Conservation (phyloP, 2,113 vertebrate genomes). For the Progne subis region DNA sequence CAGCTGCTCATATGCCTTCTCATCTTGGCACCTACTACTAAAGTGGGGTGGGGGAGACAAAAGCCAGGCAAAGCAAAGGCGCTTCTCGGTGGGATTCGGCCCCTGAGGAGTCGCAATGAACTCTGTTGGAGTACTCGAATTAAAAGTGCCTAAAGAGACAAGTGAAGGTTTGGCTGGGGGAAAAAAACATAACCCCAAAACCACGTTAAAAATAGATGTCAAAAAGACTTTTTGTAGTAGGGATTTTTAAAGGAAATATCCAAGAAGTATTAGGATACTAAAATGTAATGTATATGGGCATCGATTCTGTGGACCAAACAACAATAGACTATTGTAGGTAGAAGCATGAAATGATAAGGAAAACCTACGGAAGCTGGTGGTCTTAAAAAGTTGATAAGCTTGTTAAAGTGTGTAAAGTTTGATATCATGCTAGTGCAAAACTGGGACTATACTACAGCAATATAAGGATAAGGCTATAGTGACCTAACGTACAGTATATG, state of each 20-base stretch:
- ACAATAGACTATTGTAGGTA: slow-evolving; percentile 63
- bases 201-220: background rate
- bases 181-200: background rate
- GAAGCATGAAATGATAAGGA: slow-evolving; percentile 52
- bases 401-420: slow-evolving; percentile 37
- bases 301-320: slow-evolving; percentile 60
- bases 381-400: slow-evolving; percentile 56
- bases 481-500: slow-evolving; percentile 45
- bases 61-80: background rate
- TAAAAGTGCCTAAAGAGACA: slow-evolving; percentile 74
- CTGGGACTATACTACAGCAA: slow-evolving; percentile 63
- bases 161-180: slow-evolving; percentile 24
- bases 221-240: slow-evolving; percentile 59
- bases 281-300: slow-evolving; percentile 55
- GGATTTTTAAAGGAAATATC: slow-evolving; percentile 47
- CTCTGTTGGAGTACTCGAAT: slow-evolving; percentile 58
- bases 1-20: slow-evolving; percentile 85
- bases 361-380: slow-evolving; percentile 37
- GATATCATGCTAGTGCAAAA: slow-evolving; percentile 50
- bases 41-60: slow-evolving; percentile 10
- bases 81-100: slow-evolving; percentile 20
- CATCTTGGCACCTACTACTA: slow-evolving; percentile 91
- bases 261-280: slow-evolving; percentile 66
- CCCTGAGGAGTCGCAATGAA: slow-evolving; percentile 14
- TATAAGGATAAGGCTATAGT: slow-evolving; percentile 54